Evolutionary conservation across 2,888 invertebrate genomes (phyloP), one percentile per base, ranked within the genome.

Genomic region (Dasysyrphus albostriatus): DNA sequence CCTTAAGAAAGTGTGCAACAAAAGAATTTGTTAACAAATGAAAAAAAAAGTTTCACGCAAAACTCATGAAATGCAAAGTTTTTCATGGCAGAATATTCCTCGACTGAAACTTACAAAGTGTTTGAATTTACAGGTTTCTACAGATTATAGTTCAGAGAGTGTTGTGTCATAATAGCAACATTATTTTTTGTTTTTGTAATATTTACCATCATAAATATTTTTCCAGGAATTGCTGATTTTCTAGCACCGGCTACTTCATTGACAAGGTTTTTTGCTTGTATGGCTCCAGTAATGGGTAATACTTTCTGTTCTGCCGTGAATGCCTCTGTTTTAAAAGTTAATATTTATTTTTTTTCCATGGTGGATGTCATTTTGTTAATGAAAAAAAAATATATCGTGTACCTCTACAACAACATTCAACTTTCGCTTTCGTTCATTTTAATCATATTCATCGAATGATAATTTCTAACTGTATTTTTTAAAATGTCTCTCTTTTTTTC

Each of bases 201-300:
- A 8, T 54, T 24, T 54, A 32, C 54, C 49, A 19, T 19, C 19
- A 19, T 19, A 54, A 54, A 54, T 54, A 54, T 54, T 88, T 84
- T 89, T 90, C 0, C 89, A 90, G 89, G 84, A 88, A 65, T 88
- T 81, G 69, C 88, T 85, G 84, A 72, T 58, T 88, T 88, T 65
- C 69, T 88, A 83, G 82, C 87, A 85, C 89, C 91, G 70, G 89
- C 90, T 84, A 90, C 91, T 75, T 90, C 91, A 72, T 89, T 92
- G 90, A 91, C 91, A 88, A 90, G 91, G 83, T 91, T 92, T 89
- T 89, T 92, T 89, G 90, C 91, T 89, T 92, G 91, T 89, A 91
- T 92, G 91, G 92, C 92, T 89, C 92, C 92, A 89, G 92, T 92
- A 54, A 92, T 92, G 91, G 92, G 92, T 92, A 92, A 92, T 89